Base-by-base conservation (phyloP, 2,888 invertebrate genomes). In the Stenotaenia linearis region DNA sequence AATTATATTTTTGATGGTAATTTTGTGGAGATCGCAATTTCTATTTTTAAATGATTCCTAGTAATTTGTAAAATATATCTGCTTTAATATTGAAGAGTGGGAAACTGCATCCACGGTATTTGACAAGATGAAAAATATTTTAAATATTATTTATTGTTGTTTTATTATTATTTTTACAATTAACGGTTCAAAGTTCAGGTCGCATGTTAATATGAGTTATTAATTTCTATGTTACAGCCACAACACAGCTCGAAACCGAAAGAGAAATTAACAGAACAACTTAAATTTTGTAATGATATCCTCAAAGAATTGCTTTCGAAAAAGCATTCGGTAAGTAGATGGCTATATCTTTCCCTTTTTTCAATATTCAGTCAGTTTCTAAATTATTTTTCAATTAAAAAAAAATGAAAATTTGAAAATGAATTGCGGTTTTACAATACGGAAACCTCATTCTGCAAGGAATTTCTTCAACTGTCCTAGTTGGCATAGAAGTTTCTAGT, bases 241-340 rank as follows among this genome's bases (percentile, higher is more conserved):
- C 80, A 80, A 80, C 80, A 80, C 80, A 78, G 77, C 69, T 80
- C 80, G 25, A 94, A 94, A 87, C 90, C 90, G 82, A 94, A 93
- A 87, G 95, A 94, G 86, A 95, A 95, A 86, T 90, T 95, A 78
- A 92, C 93, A 78, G 95, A 95, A 86, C 91, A 95, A 56, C 89
- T 96, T 81, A 95, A 95, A 87, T 93, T 93, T 82, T 96, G 96
- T 87, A 95, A n/a, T n/a, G n/a, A n/a, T n/a, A n/a, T n/a, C n/a
- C n/a, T n/a, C n/a, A n/a, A n/a, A n/a, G n/a, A n/a, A n/a, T n/a
- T n/a, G n/a, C n/a, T n/a, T n/a, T n/a, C n/a, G n/a, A n/a, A n/a
- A n/a, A n/a, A n/a, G n/a, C n/a, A n/a, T n/a, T n/a, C n/a, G n/a
- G 95, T 88, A 40, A 40, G 40, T 40, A 15, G 40, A 40, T n/a